Conservation (phyloP, 2,888 invertebrate species). For the Deladenus siricidicola region DNA sequence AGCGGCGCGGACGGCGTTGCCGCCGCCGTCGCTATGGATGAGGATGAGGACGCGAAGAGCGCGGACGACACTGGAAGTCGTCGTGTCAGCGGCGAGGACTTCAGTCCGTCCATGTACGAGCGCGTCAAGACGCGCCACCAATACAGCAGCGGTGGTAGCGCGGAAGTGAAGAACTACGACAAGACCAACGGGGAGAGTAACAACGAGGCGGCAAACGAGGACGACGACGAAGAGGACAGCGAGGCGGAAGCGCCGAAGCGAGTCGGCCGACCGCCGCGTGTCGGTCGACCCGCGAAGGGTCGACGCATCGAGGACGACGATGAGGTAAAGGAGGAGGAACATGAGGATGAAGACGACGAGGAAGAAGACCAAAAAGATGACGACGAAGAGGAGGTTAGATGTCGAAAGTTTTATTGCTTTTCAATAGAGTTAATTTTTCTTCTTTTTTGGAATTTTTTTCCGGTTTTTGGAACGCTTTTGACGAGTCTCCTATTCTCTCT, state of each 20-base stretch:
- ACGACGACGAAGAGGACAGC: conserved; percentile 1
- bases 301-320: conserved; percentile 5
- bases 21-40: too few species aligned
- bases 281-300: too few species aligned
- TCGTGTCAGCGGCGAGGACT: background rate
- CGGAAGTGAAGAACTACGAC: background rate
- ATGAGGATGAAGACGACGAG: background rate
- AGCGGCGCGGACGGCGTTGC: too few species aligned
- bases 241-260: background rate
- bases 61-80: background rate
- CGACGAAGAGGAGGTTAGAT: too few species aligned
- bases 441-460: too few species aligned
- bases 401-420: too few species aligned
- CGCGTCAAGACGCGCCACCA: conserved; percentile 17
- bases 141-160: background rate
- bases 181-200: background rate
- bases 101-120: conserved; percentile 15
- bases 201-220: background rate
- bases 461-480: too few species aligned
- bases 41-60: too few species aligned
- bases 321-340: background rate
- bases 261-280: background rate
- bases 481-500: too few species aligned
- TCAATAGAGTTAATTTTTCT: too few species aligned
- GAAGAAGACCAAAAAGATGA: too few species aligned